These are phyloP conservation scores for Porites evermanni DNA, from an alignment of 92 coral and sea anemone genomes.

Conservation along the genomic window DNA sequence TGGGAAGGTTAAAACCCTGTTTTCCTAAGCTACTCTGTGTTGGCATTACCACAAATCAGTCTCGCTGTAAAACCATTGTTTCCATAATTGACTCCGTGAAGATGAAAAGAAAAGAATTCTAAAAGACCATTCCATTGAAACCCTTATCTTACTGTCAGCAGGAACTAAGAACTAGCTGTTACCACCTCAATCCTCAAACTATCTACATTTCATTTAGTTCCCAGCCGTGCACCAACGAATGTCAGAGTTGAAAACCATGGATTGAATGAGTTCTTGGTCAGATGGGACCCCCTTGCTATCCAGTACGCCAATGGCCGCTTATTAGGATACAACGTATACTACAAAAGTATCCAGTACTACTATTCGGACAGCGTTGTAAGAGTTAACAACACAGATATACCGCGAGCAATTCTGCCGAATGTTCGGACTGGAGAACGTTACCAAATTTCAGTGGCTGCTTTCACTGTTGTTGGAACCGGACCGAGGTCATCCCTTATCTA, in stretches of 20 bases:
- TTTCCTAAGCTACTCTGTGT: no score
- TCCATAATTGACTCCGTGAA: no score
- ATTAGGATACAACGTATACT: slow-evolving; percentile 4
- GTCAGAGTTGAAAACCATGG: slow-evolving; percentile 3
- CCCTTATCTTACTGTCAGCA: no score
- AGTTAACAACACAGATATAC: neutral
- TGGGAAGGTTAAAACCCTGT: no score
- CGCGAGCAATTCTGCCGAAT: neutral
- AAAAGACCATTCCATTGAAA: no score
- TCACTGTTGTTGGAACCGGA: slow-evolving; percentile 7
- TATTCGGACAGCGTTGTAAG: slow-evolving; percentile 4
- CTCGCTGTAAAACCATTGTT: no score
- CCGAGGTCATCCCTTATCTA: slow-evolving; percentile 10
- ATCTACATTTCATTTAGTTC: neutral
- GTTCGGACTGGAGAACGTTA: slow-evolving; percentile 1
- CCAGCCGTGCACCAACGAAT: slow-evolving; percentile 15
- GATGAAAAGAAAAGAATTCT: no score
- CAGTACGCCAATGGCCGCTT: slow-evolving; percentile 4
- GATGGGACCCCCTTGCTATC: slow-evolving; percentile 4
- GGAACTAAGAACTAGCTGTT: no score
- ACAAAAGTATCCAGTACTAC: slow-evolving; percentile 4
- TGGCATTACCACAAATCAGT: no score
- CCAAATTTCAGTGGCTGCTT: slow-evolving; percentile 14
- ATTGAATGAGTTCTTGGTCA: neutral
- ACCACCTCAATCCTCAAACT: no score